phyloP scores from a whole-genome alignment of 2,113 vertebrate species.

The Tricholaema leucomelas region DNA sequence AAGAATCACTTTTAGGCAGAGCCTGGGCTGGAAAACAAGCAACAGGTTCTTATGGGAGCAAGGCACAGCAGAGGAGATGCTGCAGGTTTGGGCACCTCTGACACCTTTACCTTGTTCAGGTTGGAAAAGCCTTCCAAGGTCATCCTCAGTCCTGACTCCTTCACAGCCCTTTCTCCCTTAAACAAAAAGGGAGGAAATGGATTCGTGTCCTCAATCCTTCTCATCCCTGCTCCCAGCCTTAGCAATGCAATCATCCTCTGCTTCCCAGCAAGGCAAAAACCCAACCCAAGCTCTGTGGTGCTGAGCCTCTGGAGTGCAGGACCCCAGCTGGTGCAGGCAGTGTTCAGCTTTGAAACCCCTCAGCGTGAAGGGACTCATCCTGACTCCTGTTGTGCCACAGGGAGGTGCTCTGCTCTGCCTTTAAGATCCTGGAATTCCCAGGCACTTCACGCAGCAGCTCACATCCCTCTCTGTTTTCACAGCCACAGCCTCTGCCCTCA shows the following conservation, averaged over 20 bases:
- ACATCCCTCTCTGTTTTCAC: neutral
- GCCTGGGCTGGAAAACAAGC: neutral
- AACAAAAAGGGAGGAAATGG: neutral
- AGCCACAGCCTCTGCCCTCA: neutral
- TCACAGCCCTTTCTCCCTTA: neutral
- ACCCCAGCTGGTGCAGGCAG: neutral
- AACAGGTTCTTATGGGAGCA: neutral
- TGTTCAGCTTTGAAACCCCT: neutral
- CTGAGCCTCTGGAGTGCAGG: rapidly evolving
- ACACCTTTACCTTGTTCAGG: neutral
- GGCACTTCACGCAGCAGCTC: neutral
- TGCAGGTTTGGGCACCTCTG: neutral
- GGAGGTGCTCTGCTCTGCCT: neutral
- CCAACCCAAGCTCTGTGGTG: neutral
- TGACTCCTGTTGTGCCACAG: rapidly evolving
- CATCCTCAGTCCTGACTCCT: no score
- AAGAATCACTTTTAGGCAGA: slow-evolving; percentile 10
- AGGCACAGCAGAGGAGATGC: neutral
- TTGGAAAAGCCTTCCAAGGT: no score
- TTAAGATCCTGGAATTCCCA: neutral
- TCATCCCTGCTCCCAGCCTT: no score
- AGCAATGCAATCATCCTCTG: no score
- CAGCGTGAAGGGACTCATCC: neutral
- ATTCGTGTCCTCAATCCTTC: no score
- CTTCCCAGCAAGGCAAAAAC: no score